These are phyloP conservation scores for Fukomys damarensis DNA, from an alignment of 2,113 vertebrate species.

Conservation along the genomic window DNA sequence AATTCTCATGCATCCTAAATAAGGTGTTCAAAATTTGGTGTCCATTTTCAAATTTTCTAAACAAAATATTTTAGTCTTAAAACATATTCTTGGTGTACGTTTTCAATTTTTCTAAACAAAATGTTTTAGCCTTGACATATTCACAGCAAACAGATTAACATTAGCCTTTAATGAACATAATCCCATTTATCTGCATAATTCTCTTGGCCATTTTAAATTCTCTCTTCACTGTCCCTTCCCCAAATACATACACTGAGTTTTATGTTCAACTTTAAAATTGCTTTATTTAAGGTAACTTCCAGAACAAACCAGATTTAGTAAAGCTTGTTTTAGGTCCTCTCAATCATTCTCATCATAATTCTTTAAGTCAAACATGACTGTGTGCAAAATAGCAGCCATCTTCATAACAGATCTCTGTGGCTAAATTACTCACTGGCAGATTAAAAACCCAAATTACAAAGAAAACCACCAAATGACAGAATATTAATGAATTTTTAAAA, in stretches of 20 bases:
- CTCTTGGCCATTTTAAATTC: neutral
- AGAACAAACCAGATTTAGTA: neutral
- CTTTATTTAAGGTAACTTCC: constrained; percentile 27
- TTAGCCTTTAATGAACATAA: neutral
- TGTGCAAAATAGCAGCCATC: neutral
- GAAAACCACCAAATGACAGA: neutral
- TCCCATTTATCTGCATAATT: neutral
- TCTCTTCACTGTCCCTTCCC: neutral
- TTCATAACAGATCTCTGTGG: neutral
- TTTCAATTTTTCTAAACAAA: constrained; percentile 49
- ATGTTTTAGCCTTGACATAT: neutral
- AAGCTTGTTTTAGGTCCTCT: neutral
- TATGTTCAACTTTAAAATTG: neutral
- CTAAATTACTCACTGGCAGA: neutral
- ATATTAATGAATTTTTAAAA: neutral
- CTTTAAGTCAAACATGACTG: neutral
- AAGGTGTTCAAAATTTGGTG: neutral
- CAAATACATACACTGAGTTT: neutral
- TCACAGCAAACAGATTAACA: neutral
- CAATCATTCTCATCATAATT: neutral
- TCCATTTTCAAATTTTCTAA: constrained; percentile 23
- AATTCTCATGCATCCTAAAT: neutral
- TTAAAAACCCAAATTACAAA: neutral
- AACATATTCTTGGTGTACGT: neutral
- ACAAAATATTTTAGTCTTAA: neutral